Evolutionary conservation across 2,113 vertebrate species (phyloP), one percentile per base, ranked within the genome.

Genomic region (Agapornis roseicollis): DNA sequence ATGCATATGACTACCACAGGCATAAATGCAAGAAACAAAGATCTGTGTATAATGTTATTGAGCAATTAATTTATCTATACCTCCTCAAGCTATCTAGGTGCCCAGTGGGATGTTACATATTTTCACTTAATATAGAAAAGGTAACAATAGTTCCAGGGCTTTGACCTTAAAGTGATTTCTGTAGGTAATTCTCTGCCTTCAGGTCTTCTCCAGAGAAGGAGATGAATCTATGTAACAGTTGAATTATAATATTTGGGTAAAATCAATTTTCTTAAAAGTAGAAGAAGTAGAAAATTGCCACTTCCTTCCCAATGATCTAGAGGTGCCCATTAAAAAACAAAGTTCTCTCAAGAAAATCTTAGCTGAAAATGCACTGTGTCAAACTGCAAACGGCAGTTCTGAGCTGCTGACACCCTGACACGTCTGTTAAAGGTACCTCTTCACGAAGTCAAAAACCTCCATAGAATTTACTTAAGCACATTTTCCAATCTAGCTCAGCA

Each of bases 101-200:
- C 22, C 69, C 73, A 69, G 14, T 33, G 94, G 80, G 83, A 97
- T 2, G 0, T 37, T 52, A 65, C 27, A 76, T 68, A 86, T 90
- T 93, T 81, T 76, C 80, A 93, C 77, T 93, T 91, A 74, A 92
- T 87, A 88, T n/a, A 28, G 47, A 80, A 91, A 90, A 96, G 39
- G 94, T 74, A 96, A 90, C 39, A 0, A 0, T 64, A 94, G 52
- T 95, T 90, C 76, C 66, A 90, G 85, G 80, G 84, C 65, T 94
- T 94, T 96, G 92, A 94, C 91, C 92, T 96, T 70, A 46, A 64
- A 94, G 80, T 56, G 72, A 81, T 96, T 93, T 93, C 92, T 84
- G 52, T 76, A 88, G 82, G 77, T 90, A 96, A 95, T 76, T 86
- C 85, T 90, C n/a, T 94, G 60, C 76, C 90, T 85, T 88, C 65